Base-by-base conservation (phyloP, 1,140 invertebrate species). In the Drosophila cardini region DNA sequence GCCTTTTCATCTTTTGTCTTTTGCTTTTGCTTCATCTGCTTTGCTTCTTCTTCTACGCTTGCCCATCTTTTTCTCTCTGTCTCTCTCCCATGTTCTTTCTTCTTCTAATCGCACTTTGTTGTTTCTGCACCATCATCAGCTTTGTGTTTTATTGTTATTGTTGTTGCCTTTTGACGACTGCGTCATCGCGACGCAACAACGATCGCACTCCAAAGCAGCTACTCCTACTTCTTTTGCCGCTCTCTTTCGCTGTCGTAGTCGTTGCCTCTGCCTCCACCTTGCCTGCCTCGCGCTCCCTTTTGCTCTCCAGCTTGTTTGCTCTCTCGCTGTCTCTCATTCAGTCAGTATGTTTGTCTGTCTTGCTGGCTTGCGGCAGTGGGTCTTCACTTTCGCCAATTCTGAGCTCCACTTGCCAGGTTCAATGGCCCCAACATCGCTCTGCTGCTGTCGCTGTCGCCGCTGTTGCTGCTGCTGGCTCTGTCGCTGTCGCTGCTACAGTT, bases 361-460 rank as follows among this genome's bases (percentile, higher is more conserved):
- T 15, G 53, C 57, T 73, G 64, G 84, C 85, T 73, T 78, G 84
- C 71, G 84, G 84, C 85, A 89, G 77, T 89, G 85, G 84, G 84
- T 89, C 84, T 90, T 89, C 84, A 89, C 84, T 89, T 89, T 89
- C 84, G 84, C 84, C 84, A 89, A 89, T 89, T 89, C 80, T 89
- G 84, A 89, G 84, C 84, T 89, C 80, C 61, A 89, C 71, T 90
- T 84, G 61, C 70, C 77, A 84, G 85, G 84, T 89, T 89, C 84
- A 89, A 90, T 80, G 84, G 73, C 77, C 77, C 58, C 61, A 43
- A 21, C 32, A n/a, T 50, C 70, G 45, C 50, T 74, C 67, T 61
- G 56, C 60, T 15, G 45, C 57, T 40, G 67, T 36, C 63, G n/a
- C 70, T 43, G 63, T 13, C 38, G 58, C 13, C 62, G 18, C 70